Base-by-base conservation (phyloP, 35 echinoderm and acorn worm species). In the Anneissia japonica region DNA sequence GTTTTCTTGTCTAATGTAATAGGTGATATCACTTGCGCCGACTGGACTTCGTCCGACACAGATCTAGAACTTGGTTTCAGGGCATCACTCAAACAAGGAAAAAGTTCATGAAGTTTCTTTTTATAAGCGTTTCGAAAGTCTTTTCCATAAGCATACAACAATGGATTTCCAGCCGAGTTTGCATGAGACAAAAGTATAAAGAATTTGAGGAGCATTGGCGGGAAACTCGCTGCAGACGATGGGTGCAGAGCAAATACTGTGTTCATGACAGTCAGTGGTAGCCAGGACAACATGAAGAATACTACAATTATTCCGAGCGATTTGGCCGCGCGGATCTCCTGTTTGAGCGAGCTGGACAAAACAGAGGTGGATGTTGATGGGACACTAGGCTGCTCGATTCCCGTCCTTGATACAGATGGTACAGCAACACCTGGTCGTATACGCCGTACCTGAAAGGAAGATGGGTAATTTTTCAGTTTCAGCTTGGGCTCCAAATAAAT, bases 121-220 rank as follows among this genome's bases (percentile, higher is more conserved):
- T 37, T 64, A 41, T 91, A 91, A 21, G 84, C 90, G 7, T 76
- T 38, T 31, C 90, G 32, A 45, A 91, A 91, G 34, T 91, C 90
- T 35, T 80, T 91, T 0, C 90, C 90, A 72, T 91, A 91, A 0
- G 90, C 90, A 36, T 91, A 91, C 19, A 91, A 30, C 9, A 86
- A 91, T 12, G 90, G 90, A 32, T 91, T 91, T 0, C 86, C 75
- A 19, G 84, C 90, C 34, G 90, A 91, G 39, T 91, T 91, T 0
- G 38, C 85, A 73, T 91, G 90, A 5, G 90, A 91, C 4, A 91
- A 36, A 3, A 91, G 55, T 31, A 91, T 91, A 34, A 79, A 51
- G 19, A 76, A 73, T 64, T 64, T 64, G 2, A 64, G 21, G 26
- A 64, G 51, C 51, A 64, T 64, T 64, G 51, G 51, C 29, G 75